These are phyloP conservation scores for Aricia agestis DNA, from an alignment of 1,140 invertebrate species.

Conservation along the genomic window DNA sequence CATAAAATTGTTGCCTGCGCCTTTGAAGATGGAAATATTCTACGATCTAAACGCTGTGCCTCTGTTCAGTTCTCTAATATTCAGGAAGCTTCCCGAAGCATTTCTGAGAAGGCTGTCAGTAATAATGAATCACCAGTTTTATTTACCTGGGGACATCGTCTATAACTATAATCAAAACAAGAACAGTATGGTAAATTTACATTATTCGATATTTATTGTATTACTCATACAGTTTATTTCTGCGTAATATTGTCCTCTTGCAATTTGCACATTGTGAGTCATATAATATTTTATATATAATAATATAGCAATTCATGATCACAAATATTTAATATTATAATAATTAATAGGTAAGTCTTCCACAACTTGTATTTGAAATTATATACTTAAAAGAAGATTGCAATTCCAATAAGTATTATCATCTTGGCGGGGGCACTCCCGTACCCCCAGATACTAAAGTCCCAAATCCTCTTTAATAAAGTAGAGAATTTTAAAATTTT, in stretches of 20 bases:
- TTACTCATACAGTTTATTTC: constrained; percentile 16
- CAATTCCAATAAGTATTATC: no score
- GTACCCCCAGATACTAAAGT: no score
- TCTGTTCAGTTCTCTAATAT: constrained; percentile 65
- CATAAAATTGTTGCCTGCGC: constrained; percentile 52
- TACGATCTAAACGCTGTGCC: constrained; percentile 70
- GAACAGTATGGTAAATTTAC: constrained; percentile 60
- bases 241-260: constrained; percentile 1
- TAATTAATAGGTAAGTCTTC: no score
- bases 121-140: constrained; percentile 68
- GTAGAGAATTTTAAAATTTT: no score
- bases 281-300: not conserved
- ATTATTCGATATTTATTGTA: constrained; percentile 34
- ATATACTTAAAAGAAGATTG: no score
- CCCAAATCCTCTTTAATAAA: no score
- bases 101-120: constrained; percentile 65
- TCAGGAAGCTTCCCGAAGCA: constrained; percentile 66
- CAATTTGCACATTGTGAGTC: not conserved
- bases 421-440: no score
- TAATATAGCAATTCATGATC: not conserved
- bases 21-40: constrained; percentile 67
- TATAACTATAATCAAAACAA: constrained; percentile 68
- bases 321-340: no score
- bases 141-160: constrained; percentile 66
- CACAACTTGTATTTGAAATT: no score